These are phyloP conservation scores for Dolichotis patagonum DNA, from an alignment of 2,113 vertebrate genomes.

Conservation along the genomic window DNA sequence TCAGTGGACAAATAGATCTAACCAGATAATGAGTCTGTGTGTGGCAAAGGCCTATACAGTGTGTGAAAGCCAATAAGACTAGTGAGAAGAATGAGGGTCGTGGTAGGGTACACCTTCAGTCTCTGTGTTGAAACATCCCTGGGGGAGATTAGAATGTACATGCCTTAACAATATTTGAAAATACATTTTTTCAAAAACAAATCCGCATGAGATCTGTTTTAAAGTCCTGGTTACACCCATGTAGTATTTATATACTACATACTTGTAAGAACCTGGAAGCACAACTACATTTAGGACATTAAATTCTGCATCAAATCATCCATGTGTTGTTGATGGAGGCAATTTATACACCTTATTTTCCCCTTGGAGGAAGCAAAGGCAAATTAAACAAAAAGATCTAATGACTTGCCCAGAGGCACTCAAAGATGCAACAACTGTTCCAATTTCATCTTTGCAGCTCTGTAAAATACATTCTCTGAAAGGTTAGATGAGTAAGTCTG, in stretches of 20 bases:
- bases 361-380: conserved; percentile 49
- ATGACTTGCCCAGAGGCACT: conserved; percentile 45
- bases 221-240: neutral
- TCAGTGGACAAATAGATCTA: neutral
- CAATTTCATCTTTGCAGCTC: neutral
- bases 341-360: conserved; percentile 62
- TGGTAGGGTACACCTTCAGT: neutral
- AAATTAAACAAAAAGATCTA: conserved; percentile 61
- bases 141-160: conserved; percentile 5
- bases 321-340: neutral
- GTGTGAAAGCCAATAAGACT: neutral
- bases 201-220: neutral
- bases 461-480: neutral
- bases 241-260: neutral
- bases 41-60: neutral
- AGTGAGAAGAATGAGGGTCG: neutral
- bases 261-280: conserved; percentile 51
- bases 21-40: neutral
- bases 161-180: neutral
- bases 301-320: conserved; percentile 11
- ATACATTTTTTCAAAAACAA: conserved; percentile 18
- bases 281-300: conserved; percentile 27
- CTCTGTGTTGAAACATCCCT: conserved; percentile 7
- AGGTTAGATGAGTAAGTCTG: neutral
- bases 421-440: neutral